Percentiles rank a stretch among this genome's conserved stretches.
These are phyloP conservation scores for Drosophila navojoa DNA, from an alignment of 1,140 invertebrate genomes.

Conservation along the genomic window DNA sequence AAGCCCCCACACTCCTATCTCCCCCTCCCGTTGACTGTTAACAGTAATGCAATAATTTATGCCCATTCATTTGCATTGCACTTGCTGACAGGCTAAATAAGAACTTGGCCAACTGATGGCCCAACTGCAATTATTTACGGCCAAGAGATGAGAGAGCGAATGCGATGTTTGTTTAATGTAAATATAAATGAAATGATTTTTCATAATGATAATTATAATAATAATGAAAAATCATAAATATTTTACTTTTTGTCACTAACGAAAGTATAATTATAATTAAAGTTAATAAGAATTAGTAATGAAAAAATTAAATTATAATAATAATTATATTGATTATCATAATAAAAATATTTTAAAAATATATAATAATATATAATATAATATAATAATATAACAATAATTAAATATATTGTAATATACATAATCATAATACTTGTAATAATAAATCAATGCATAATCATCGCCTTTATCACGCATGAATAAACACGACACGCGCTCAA, in stretches of 20 bases:
- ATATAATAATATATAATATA: too few species aligned
- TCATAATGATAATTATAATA: too few species aligned
- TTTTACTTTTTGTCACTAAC: too few species aligned
- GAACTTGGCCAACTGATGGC: conserved; percentile 63
- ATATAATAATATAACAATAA: too few species aligned
- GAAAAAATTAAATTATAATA: too few species aligned
- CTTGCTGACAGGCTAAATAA: conserved; percentile 61
- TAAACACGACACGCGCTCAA: background rate
- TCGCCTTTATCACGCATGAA: background rate
- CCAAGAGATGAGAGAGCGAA: background rate
- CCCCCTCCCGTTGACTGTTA: conserved; percentile 51
- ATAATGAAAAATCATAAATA: too few species aligned
- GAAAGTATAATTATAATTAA: too few species aligned
- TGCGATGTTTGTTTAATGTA: background rate
- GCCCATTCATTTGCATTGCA: conserved; percentile 64
- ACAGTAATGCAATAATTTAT: conserved; percentile 78
- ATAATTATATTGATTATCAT: too few species aligned
- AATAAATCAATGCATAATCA: too few species aligned
- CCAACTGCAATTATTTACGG: conserved; percentile 54
- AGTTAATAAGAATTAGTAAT: too few species aligned
- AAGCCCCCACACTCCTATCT: background rate
- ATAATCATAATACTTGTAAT: background rate
- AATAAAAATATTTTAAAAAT: too few species aligned
- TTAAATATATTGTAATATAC: too few species aligned
- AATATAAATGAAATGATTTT: background rate